Conservation (phyloP, 2,888 invertebrate species). For the Ophion ellenae region DNA sequence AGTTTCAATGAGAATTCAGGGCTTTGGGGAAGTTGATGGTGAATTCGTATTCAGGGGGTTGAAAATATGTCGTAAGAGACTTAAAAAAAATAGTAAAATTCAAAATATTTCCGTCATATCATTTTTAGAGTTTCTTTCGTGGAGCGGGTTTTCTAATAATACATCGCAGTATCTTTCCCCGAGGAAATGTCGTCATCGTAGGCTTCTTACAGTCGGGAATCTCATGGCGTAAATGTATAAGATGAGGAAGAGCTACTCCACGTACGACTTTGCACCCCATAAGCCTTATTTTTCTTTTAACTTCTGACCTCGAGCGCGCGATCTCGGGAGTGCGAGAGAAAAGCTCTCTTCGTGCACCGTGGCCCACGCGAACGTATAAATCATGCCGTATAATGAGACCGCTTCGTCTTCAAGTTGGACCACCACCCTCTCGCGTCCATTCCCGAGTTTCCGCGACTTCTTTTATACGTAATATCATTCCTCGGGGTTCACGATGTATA, state of each 20-base stretch:
- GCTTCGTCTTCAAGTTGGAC: slow-evolving; percentile 80
- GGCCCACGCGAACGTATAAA: slow-evolving; percentile 80
- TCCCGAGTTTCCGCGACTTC: slow-evolving; percentile 70
- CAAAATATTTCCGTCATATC: slow-evolving; percentile 28
- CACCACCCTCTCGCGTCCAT: slow-evolving; percentile 74
- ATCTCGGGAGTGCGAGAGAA: slow-evolving; percentile 54
- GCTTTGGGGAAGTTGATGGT: too few species aligned
- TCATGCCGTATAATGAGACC: slow-evolving; percentile 83
- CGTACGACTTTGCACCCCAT: slow-evolving; percentile 81
- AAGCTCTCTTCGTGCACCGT: slow-evolving; percentile 73
- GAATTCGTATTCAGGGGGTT: too few species aligned
- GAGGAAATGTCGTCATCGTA: slow-evolving; percentile 24
- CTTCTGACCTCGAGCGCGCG: slow-evolving; percentile 78
- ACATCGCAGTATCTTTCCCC: slow-evolving; percentile 70
- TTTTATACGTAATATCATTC: slow-evolving; percentile 61
- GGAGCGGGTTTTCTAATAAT: slow-evolving; percentile 71
- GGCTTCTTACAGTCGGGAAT: slow-evolving; percentile 63
- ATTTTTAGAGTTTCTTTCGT: slow-evolving; percentile 64
- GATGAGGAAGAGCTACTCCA: slow-evolving; percentile 49
- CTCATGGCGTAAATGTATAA: slow-evolving; percentile 7
- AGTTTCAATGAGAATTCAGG: too few species aligned
- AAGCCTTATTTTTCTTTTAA: slow-evolving; percentile 84
- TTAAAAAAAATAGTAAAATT: too few species aligned
- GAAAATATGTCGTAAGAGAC: too few species aligned
- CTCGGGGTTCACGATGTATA: slow-evolving; percentile 33